Base-by-base conservation (phyloP, 2,888 invertebrate species). In the Melanostoma scalare region DNA sequence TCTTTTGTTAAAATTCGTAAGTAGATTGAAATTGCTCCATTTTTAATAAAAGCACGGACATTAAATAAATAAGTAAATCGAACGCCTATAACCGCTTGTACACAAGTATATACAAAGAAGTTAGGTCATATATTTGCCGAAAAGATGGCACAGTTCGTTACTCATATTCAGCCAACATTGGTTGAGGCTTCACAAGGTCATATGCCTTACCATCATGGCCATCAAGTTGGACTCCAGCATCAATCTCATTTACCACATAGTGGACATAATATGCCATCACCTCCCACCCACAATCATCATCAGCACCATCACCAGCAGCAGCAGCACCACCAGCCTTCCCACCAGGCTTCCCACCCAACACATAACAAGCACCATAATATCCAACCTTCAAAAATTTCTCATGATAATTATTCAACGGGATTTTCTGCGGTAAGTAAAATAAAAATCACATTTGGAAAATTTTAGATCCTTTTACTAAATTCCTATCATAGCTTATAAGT, bases 91-190 rank as follows among this genome's bases (percentile, higher is more conserved):
- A 20, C 20, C 20, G 20, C 20, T 20, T 20, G 20, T 20, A 20
- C 20, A 20, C 20, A 3, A 3, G 6, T 0, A 42, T 5, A 4
- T 3, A 42, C 3, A 8, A 42, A 42, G 6, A 42, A 6, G 20
- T 20, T n/a, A 1, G 4, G 44, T 4, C 8, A 35, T n/a, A 35
- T 55, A 40, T 40, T 30, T 63, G 35, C 3, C 3, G 4, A 46
- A 33, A 75, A 87, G 78, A 93, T 93, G 93, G 93, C 93, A 86
- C 93, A 93, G 89, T 93, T 93, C 88, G 93, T 93, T 78, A 93
- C 93, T 58, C 93, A 93, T 87, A 93, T 93, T 86, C 93, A 93
- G 88, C 93, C 93, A 44, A 93, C 93, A 35, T 89, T 93, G 89
- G 89, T 93, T 88, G 93, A 93, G 89, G 92, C 93, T 33, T 92